A percentile compares a stretch with the other conserved stretches of the same genome.
Evolutionary conservation across 2,113 vertebrate species (phyloP).

Genomic region (Lophochroa leadbeateri): DNA sequence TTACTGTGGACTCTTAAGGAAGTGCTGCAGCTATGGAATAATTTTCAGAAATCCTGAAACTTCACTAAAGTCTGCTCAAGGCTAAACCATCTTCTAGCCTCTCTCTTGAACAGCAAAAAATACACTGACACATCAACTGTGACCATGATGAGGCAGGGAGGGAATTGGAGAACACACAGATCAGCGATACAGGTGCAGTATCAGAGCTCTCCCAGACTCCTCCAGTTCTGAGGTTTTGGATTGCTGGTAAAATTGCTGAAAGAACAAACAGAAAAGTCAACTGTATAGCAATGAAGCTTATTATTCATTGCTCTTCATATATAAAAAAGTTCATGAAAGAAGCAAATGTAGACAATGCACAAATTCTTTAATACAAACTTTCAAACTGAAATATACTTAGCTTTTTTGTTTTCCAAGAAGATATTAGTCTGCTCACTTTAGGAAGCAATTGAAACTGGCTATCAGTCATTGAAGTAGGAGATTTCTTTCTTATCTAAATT

Average conservation of each 20-base stretch:
- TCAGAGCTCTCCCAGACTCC: neutral
- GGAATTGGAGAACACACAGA: neutral
- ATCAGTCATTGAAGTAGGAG: neutral
- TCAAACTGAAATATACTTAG: neutral
- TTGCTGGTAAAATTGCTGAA: neutral
- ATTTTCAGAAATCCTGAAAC: neutral
- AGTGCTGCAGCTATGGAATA: neutral
- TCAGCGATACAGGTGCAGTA: neutral
- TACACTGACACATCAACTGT: neutral
- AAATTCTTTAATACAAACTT: neutral
- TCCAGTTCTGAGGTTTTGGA: neutral
- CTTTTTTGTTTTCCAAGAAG: neutral
- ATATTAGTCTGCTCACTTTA: neutral
- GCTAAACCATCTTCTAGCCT: neutral
- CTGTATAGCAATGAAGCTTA: neutral
- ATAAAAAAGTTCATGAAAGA: neutral
- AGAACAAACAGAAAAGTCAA: neutral
- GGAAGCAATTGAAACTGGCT: neutral
- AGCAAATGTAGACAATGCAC: neutral
- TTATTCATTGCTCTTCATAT: neutral
- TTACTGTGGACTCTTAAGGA: neutral
- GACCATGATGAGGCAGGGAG: neutral
- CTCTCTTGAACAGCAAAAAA: neutral
- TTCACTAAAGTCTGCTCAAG: neutral
- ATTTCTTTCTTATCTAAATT: constrained; percentile 13